Evolutionary conservation across 2,888 invertebrate species (phyloP), one percentile per base, ranked within the genome.

Genomic region (Cantharis nigra): DNA sequence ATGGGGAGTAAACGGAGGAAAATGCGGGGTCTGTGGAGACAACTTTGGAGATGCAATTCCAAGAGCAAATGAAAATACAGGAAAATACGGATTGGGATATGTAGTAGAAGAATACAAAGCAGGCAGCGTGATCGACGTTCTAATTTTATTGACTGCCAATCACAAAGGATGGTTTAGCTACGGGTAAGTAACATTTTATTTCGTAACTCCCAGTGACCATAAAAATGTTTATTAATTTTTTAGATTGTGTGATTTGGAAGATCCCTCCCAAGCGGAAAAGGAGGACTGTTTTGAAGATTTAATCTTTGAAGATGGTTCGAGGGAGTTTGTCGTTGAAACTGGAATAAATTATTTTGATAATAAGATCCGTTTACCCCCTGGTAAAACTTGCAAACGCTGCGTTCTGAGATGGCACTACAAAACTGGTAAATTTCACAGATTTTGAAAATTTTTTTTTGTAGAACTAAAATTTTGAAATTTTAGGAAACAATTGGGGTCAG

Each of bases 61-160:
- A 4, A 85, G 87, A 76, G 82, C 83, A n/a, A 89, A 89, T 78
- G 89, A 89, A 84, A 87, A 88, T 73, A 87, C 87, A 9, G 89
- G 89, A 64, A 82, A 28, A 71, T 91, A 88, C 80, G 91, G 91
- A 67, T 84, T 81, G 11, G 90, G 90, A 18, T 81, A 86, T 1
- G 86, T 90, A 64, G 88, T 88, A 0, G 82, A 81, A 72, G 85
- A 79, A 83, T 90, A 87, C 80, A 76, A 80, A 16, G 71, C 84
- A 9, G 89, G 88, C 9, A 81, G 83, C 69, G 82, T 85, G 10
- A 84, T 89, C 20, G 81, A 84, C 5, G 84, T 85, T n/a, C 75
- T 77, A 2, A 84, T 87, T n/a, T 81, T 84, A 2, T 78, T 90
- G 16, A 89, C 89, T 5, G 87, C 88, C 49, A 89, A 88, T 80